Evolutionary conservation across 2,888 invertebrate species (phyloP).

Genomic region (Melikaiella ostensackeni): DNA sequence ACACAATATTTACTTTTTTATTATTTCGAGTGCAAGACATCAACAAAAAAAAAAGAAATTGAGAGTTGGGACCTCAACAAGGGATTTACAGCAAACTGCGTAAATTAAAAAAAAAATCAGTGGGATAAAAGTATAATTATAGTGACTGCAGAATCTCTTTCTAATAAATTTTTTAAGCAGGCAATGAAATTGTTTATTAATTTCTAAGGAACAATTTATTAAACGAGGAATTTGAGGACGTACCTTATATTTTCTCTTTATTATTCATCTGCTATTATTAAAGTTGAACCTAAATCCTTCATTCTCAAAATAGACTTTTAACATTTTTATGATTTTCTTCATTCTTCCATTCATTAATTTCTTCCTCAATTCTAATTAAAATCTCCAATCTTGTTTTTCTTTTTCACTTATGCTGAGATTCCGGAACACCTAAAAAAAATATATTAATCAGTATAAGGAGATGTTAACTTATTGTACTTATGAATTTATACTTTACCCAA

Average conservation of each 20-base stretch:
- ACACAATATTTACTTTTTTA: too few relatives aligned
- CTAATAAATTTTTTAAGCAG: too few relatives aligned
- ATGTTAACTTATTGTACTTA: too few relatives aligned
- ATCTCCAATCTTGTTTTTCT: neutral
- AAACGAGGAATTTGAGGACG: neutral
- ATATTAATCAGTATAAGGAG: slow-evolving; percentile 28
- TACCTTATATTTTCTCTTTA: neutral
- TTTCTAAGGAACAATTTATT: neutral
- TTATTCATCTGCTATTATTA: neutral
- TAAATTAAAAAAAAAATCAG: too few relatives aligned
- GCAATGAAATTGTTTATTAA: too few relatives aligned
- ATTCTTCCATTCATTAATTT: neutral
- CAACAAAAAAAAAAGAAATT: too few relatives aligned
- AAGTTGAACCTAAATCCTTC: neutral
- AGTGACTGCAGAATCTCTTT: too few relatives aligned
- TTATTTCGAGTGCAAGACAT: too few relatives aligned
- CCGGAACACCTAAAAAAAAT: slow-evolving; percentile 28
- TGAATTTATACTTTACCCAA: neutral
- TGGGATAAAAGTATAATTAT: too few relatives aligned
- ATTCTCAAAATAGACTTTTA: neutral
- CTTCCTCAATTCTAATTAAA: neutral
- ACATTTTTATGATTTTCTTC: neutral
- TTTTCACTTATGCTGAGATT: neutral
- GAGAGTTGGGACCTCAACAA: too few relatives aligned
- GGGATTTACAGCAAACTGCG: too few relatives aligned